Percentiles rank a stretch among this genome's conserved stretches.
Conservation (phyloP, 2,888 invertebrate species). For the Ligdia adustata region DNA sequence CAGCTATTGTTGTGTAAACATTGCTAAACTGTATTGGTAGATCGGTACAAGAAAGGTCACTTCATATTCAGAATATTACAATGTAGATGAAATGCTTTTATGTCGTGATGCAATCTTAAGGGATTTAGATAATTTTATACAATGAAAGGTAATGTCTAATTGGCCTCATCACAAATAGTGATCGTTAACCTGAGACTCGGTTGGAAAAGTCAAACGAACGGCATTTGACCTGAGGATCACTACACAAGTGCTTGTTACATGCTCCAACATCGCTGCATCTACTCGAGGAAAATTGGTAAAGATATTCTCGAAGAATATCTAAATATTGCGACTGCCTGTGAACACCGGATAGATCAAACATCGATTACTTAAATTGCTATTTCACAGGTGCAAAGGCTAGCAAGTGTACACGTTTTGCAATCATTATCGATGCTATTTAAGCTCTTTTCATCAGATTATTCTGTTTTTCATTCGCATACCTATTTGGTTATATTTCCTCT, state of each 20-base stretch:
- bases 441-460: no score
- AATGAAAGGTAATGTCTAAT: constrained; percentile 40
- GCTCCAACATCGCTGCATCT: constrained; percentile 33
- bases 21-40: constrained; percentile 26
- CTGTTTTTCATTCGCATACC: no score
- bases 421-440: no score
- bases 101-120: constrained; percentile 20
- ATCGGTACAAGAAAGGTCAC: constrained; percentile 27
- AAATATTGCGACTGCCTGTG: constrained; percentile 28
- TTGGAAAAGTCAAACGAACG: constrained; percentile 43
- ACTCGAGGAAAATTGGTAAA: constrained; percentile 35
- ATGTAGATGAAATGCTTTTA: constrained; percentile 23
- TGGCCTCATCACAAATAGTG: constrained; percentile 44
- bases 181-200: constrained; percentile 42
- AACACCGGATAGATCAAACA: constrained; percentile 19
- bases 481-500: no score
- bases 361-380: constrained; percentile 28
- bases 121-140: constrained; percentile 33
- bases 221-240: constrained; percentile 41
- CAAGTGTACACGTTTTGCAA: constrained; percentile 26
- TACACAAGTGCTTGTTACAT: constrained; percentile 32
- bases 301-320: constrained; percentile 25
- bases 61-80: constrained; percentile 29
- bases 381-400: constrained; percentile 22
- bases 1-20: constrained; percentile 36